phyloP scores from a whole-genome alignment of 2,888 invertebrate species.

The Epiblema foenella region DNA sequence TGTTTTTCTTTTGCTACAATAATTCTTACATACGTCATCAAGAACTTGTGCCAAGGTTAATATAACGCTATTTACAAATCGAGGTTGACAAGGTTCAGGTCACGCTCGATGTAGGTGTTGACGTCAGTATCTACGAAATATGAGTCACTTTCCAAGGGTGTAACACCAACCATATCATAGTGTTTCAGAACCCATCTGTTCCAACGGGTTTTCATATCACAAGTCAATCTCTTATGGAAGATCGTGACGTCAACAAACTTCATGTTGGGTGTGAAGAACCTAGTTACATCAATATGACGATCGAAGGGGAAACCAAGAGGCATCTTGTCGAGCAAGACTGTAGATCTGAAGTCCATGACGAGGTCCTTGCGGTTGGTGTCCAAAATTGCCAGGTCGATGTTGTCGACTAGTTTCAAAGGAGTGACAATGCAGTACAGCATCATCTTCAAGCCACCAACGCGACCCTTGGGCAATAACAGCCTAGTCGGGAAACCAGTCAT shows the following conservation, averaged over 20 bases:
- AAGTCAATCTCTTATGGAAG: constrained; percentile 84
- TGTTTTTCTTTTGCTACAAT: background rate
- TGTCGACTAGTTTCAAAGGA: constrained; percentile 79
- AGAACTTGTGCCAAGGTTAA: background rate
- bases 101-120: constrained; percentile 50
- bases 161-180: constrained; percentile 64
- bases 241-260: constrained; percentile 87
- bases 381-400: constrained; percentile 65
- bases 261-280: constrained; percentile 88
- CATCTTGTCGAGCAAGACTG: constrained; percentile 84
- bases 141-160: constrained; percentile 61
- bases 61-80: constrained; percentile 47
- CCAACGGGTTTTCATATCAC: constrained; percentile 78
- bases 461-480: constrained; percentile 89
- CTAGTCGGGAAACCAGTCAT: constrained; percentile 89
- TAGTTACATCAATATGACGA: constrained; percentile 84
- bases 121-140: constrained; percentile 67
- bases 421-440: constrained; percentile 87
- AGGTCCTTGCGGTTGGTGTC: constrained; percentile 79
- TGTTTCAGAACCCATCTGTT: constrained; percentile 68
- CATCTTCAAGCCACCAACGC: constrained; percentile 86
- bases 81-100: constrained; percentile 46
- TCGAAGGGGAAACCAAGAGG: constrained; percentile 91
- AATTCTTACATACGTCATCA: background rate
- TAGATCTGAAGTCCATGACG: constrained; percentile 69